Conservation (phyloP, 2,797 vertebrate species). For the Sandelia bainsii region DNA sequence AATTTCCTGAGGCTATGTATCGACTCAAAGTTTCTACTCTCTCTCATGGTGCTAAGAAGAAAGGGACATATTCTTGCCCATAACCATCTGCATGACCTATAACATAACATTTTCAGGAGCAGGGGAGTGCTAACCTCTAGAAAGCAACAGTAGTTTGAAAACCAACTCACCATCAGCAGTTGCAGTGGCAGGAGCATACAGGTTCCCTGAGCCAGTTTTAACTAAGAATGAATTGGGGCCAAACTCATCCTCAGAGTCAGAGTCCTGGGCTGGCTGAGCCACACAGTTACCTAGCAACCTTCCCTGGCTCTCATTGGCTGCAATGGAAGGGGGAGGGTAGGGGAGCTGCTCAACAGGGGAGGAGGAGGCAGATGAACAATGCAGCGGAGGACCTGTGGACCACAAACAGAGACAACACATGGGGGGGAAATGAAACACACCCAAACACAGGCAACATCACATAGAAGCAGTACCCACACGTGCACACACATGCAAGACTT, state of each 20-base stretch:
- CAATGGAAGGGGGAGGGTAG: conserved; percentile 92
- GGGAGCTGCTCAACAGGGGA: conserved; percentile 94
- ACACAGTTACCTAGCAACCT: conserved; percentile 97
- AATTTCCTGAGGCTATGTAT: conserved; percentile 74
- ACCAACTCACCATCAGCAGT: conserved; percentile 93
- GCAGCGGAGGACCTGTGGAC: conserved; percentile 95
- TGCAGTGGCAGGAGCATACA: conserved; percentile 83
- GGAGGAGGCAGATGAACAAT: conserved; percentile 92
- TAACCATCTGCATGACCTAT: conserved; percentile 71
- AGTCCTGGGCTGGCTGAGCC: conserved; percentile 94
- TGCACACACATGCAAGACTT: conserved; percentile 62
- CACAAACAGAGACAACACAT: conserved; percentile 92
- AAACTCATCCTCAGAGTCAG: conserved; percentile 98
- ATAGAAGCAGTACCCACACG: conserved; percentile 60
- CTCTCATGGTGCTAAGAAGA: conserved; percentile 60
- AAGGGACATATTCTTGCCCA: conserved; percentile 63
- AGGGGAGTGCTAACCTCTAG: conserved; percentile 67
- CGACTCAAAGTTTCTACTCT: conserved; percentile 68
- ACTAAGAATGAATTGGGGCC: conserved; percentile 97
- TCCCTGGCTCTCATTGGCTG: conserved; percentile 95
- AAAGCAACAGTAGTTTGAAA: conserved; percentile 82
- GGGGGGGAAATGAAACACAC: conserved; percentile 81
- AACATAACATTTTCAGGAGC: conserved; percentile 67
- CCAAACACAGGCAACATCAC: conserved; percentile 77
- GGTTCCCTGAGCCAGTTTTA: conserved; percentile 95